Evolutionary conservation across 2,797 vertebrate genomes (phyloP).

Genomic region (Buceros bicornis): DNA sequence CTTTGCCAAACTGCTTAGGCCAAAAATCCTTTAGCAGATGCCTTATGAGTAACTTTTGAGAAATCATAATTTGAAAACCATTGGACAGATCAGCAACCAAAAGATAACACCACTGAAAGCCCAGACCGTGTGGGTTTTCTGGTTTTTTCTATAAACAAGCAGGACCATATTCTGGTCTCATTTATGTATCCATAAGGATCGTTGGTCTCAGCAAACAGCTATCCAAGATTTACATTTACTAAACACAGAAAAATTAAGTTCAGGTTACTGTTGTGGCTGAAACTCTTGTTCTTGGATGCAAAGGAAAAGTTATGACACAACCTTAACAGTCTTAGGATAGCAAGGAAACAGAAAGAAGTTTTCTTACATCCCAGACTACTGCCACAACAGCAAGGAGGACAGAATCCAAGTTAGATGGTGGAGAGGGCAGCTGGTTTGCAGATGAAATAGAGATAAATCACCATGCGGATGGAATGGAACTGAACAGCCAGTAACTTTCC

Average conservation of each 20-base stretch:
- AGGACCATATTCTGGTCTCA: slow-evolving; percentile 10
- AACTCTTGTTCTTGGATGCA: background rate
- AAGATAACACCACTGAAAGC: slow-evolving; percentile 34
- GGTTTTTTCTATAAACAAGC: background rate
- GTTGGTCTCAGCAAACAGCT: background rate
- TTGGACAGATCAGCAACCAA: slow-evolving; percentile 28
- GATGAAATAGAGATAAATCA: slow-evolving; percentile 48
- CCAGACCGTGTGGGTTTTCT: background rate
- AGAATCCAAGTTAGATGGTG: background rate
- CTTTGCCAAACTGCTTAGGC: slow-evolving; percentile 10
- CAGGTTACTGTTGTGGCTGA: background rate
- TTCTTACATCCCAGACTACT: background rate
- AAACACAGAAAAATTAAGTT: background rate
- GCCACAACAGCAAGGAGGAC: background rate
- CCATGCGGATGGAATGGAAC: background rate
- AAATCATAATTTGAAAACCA: slow-evolving; percentile 54
- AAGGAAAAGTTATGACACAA: background rate
- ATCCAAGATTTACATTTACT: background rate
- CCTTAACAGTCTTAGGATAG: background rate
- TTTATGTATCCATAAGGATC: background rate
- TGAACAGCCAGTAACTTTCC: slow-evolving; percentile 29
- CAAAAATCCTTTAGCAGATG: slow-evolving; percentile 64
- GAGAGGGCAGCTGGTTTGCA: slow-evolving; percentile 23
- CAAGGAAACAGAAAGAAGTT: background rate
- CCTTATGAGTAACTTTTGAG: slow-evolving; percentile 19